Percentiles rank a stretch among this genome's conserved stretches.
Evolutionary conservation across 2,888 invertebrate genomes (phyloP).

Genomic region (Shargacucullia verbasci): DNA sequence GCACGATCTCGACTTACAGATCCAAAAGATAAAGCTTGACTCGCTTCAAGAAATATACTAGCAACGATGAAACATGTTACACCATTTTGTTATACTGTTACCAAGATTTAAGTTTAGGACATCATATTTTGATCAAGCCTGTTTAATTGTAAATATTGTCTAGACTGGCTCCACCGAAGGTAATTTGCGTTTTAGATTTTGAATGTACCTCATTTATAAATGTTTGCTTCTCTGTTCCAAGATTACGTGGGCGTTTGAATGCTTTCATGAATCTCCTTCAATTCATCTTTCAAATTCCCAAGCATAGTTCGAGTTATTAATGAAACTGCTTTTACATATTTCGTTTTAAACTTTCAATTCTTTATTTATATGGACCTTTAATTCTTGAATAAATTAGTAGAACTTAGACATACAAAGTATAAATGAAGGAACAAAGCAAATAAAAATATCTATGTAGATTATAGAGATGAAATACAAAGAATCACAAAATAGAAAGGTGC

Average conservation of each 20-base stretch:
- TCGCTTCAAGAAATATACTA: constrained; percentile 37
- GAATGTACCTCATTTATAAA: constrained; percentile 46
- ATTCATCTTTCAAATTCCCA: constrained; percentile 45
- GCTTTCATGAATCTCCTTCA: constrained; percentile 33
- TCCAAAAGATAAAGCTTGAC: constrained; percentile 67
- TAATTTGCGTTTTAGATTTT: constrained; percentile 52
- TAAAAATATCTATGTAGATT: constrained; percentile 34
- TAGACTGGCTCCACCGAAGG: constrained; percentile 39
- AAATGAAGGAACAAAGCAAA: constrained; percentile 27
- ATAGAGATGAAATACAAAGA: constrained; percentile 45
- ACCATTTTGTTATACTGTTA: constrained; percentile 45
- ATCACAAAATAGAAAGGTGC: constrained; percentile 51
- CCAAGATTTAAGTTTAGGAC: constrained; percentile 23
- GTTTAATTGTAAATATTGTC: constrained; percentile 54
- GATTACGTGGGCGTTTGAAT: constrained; percentile 35
- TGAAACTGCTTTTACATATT: constrained; percentile 19
- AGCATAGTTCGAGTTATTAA: constrained; percentile 19
- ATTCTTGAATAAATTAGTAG: constrained; percentile 16
- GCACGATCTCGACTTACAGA: constrained; percentile 73
- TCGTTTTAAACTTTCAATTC: too few relatives aligned
- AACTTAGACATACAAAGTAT: constrained; percentile 17
- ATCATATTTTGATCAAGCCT: constrained; percentile 37
- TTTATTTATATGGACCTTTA: constrained; percentile 16
- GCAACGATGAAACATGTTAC: constrained; percentile 33
- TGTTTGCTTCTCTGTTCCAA: constrained; percentile 38